phyloP scores from a whole-genome alignment of 2,113 vertebrate species.

The Microtus richardsoni region DNA sequence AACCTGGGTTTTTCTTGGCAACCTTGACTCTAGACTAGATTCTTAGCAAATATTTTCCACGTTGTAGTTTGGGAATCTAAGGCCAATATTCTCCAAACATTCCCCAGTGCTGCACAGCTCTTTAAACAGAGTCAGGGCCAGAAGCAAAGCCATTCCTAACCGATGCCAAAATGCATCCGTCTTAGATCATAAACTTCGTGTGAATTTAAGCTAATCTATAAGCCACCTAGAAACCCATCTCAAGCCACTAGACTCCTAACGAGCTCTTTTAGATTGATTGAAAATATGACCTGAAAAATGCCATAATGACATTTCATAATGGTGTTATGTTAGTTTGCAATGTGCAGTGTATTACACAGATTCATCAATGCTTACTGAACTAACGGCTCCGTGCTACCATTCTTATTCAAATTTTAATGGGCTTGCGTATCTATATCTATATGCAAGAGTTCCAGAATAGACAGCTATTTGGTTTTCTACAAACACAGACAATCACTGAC shows the following conservation, averaged over 20 bases:
- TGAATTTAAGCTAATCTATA: slow-evolving; percentile 57
- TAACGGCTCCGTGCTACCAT: slow-evolving; percentile 67
- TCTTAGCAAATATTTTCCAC: slow-evolving; percentile 29
- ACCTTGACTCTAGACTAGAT: neutral
- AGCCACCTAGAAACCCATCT: slow-evolving; percentile 39
- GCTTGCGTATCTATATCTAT: slow-evolving; percentile 68
- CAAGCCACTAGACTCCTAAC: slow-evolving; percentile 57
- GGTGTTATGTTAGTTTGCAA: slow-evolving; percentile 65
- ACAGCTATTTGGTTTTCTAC: slow-evolving; percentile 66
- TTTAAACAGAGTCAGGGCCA: slow-evolving; percentile 18
- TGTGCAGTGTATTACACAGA: slow-evolving; percentile 70
- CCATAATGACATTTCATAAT: slow-evolving; percentile 79
- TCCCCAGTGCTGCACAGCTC: neutral
- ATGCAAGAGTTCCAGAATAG: slow-evolving; percentile 62
- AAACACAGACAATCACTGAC: slow-evolving; percentile 67
- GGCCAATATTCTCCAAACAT: neutral
- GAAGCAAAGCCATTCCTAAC: neutral
- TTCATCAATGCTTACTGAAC: slow-evolving; percentile 74
- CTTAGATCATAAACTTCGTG: slow-evolving; percentile 56
- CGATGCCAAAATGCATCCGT: neutral
- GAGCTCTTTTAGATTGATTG: slow-evolving; percentile 69
- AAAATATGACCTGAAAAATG: slow-evolving; percentile 76
- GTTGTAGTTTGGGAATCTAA: neutral
- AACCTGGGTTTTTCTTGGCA: slow-evolving; percentile 19
- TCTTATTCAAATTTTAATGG: slow-evolving; percentile 80